phyloP scores from a whole-genome alignment of 2,797 vertebrate species.

The Trachurus trachurus region DNA sequence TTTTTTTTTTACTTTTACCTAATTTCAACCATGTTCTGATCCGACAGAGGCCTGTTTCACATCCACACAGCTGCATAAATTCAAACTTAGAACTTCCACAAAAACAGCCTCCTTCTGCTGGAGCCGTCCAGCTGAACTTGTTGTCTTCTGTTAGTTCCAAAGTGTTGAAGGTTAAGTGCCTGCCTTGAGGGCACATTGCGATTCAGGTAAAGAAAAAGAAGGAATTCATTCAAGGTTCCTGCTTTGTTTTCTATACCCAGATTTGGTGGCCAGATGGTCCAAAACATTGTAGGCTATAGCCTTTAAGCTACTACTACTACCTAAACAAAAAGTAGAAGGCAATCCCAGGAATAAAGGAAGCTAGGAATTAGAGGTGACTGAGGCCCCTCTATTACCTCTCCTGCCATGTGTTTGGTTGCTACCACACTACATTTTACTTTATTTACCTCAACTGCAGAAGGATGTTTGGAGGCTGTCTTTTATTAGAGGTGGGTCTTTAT shows the following conservation, averaged over 20 bases:
- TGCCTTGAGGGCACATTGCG: conserved; percentile 5
- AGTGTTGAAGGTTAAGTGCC: conserved; percentile 1
- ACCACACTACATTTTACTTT: neutral
- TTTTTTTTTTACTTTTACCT: conserved; percentile 19
- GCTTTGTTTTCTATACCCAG: neutral
- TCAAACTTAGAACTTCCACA: conserved; percentile 19
- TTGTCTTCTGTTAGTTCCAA: neutral
- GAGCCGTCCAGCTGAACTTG: neutral
- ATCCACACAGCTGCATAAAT: conserved; percentile 44
- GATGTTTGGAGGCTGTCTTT: too few species aligned
- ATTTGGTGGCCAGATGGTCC: neutral
- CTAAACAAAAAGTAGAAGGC: neutral
- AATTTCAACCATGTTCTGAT: conserved; percentile 43
- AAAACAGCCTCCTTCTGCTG: neutral
- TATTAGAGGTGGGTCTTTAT: too few species aligned
- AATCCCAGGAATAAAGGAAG: neutral
- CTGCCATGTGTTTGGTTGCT: neutral
- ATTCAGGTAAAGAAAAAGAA: conserved; percentile 5
- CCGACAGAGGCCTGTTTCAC: conserved; percentile 27
- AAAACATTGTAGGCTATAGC: neutral
- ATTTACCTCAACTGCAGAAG: too few species aligned
- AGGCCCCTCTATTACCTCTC: too few species aligned
- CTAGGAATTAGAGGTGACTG: neutral
- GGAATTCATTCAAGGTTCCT: neutral
- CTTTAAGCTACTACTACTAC: neutral